Evolutionary conservation across 30 jellyfish, hydroid and myxozoan genomes (phyloP).

Genomic region (Chrysaora quinquecirrha): DNA sequence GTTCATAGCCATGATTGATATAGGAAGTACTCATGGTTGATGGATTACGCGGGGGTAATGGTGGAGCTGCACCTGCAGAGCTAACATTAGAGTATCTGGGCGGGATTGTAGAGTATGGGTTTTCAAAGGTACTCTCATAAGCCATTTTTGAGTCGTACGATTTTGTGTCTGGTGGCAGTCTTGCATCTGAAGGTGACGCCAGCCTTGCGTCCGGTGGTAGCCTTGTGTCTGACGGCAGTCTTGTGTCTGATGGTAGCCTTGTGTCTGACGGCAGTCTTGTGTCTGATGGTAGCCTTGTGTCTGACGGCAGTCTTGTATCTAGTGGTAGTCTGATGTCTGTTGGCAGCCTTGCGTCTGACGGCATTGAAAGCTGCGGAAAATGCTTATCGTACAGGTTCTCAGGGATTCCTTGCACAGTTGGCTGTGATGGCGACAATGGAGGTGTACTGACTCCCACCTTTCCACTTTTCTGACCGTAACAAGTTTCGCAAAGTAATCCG

Average conservation of each 20-base stretch:
- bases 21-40: background rate
- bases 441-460: background rate
- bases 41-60: slow-evolving; percentile 1
- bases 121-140: no score
- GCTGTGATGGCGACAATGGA: background rate
- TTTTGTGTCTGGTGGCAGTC: no score
- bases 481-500: slow-evolving; percentile 5
- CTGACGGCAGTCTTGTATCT: background rate
- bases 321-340: no score
- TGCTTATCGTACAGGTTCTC: background rate
- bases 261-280: background rate
- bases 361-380: background rate
- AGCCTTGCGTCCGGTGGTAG: background rate
- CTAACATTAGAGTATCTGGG: no score
- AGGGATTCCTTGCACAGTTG: background rate
- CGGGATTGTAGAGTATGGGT: no score
- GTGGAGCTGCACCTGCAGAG: background rate
- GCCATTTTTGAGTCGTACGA: no score
- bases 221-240: background rate
- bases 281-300: background rate
- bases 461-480: background rate
- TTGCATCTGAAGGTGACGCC: background rate
- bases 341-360: no score
- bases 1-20: slow-evolving; percentile 49
- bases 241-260: background rate